phyloP scores from a whole-genome alignment of 2,113 vertebrate genomes.

The Pica pica region DNA sequence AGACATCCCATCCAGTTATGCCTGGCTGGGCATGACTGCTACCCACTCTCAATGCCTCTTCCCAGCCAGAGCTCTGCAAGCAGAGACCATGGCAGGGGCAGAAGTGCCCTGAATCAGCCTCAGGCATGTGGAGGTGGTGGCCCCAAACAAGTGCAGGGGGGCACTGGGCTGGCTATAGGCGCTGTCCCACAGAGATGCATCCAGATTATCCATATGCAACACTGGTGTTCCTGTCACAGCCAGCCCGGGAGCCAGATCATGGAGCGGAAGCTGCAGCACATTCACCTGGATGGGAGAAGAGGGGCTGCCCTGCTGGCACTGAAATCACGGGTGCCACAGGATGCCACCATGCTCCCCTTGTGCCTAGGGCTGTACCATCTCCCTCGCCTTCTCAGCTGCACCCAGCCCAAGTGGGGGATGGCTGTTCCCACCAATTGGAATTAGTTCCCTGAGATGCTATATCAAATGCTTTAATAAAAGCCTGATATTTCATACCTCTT shows the following conservation, averaged over 20 bases:
- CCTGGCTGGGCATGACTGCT: not conserved
- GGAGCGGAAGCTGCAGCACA: fast-evolving
- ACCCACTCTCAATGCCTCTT: fast-evolving
- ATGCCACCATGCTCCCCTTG: not conserved
- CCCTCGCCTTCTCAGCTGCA: fast-evolving
- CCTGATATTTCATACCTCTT: slow-evolving; percentile 39
- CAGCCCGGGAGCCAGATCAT: fast-evolving
- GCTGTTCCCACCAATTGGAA: not conserved
- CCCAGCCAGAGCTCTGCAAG: not conserved
- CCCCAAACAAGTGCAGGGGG: fast-evolving
- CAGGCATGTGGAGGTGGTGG: fast-evolving
- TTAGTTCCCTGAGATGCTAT: not conserved
- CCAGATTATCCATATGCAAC: not conserved
- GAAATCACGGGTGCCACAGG: not conserved
- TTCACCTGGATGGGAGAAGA: not conserved
- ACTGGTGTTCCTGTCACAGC: not conserved
- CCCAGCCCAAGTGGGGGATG: not conserved
- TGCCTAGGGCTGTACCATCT: fast-evolving
- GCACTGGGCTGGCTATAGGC: not conserved
- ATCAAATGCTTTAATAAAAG: slow-evolving; percentile 47
- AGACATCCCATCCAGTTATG: not conserved
- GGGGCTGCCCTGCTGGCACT: fast-evolving
- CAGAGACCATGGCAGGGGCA: not conserved
- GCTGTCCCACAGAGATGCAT: not conserved
- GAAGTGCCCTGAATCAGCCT: not conserved